Conservation (phyloP, 2,113 vertebrate species). For the Onychorhynchus coronatus region DNA sequence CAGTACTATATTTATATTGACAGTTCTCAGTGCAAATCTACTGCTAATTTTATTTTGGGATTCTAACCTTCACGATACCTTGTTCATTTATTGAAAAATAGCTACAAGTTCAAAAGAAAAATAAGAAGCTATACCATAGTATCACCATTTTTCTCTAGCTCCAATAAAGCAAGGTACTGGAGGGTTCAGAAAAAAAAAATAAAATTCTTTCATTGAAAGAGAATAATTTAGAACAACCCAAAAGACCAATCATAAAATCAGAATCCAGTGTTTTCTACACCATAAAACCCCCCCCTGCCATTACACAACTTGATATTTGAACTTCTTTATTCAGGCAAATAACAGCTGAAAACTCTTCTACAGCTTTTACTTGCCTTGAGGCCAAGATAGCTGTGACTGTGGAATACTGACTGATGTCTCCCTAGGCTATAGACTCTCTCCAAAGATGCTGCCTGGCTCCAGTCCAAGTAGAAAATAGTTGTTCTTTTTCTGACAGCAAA, state of each 20-base stretch:
- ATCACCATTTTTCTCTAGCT: not conserved
- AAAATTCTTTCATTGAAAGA: not conserved
- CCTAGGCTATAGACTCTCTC: not conserved
- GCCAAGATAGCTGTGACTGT: not conserved
- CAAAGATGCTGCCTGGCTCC: not conserved
- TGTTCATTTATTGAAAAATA: not conserved
- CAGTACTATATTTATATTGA: not conserved
- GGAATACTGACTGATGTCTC: not conserved
- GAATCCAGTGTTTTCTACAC: not conserved
- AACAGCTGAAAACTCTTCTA: not conserved
- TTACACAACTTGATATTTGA: not conserved
- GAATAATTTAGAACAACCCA: not conserved
- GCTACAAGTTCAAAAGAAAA: not conserved
- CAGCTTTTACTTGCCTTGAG: not conserved
- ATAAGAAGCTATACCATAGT: not conserved
- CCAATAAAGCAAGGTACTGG: not conserved
- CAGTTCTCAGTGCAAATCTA: not conserved
- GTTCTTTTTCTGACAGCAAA: not conserved
- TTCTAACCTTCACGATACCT: not conserved
- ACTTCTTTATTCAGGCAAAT: not conserved
- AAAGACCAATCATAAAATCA: not conserved
- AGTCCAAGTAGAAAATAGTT: not conserved
- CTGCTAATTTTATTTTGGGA: not conserved
- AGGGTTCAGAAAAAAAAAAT: not conserved
- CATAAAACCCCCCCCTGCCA: not conserved